A percentile compares a stretch with the other conserved stretches of the same genome.
Conservation (phyloP, 2,113 vertebrate species). For the Melanerpes formicivorus region DNA sequence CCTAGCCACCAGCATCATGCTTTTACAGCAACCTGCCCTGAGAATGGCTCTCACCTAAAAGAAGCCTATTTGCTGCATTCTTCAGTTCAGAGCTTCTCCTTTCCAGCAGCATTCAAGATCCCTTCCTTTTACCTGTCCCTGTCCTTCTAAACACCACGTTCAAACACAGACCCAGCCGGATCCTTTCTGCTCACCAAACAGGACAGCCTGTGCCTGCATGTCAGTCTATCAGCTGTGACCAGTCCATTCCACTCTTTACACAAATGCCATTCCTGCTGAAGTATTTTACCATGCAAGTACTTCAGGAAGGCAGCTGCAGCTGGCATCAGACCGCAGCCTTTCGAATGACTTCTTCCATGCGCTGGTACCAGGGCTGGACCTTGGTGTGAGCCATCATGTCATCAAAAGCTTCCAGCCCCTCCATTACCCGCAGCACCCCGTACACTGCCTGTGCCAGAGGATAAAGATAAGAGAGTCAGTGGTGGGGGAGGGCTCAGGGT, state of each 20-base stretch:
- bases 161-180: not conserved
- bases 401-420: conserved; percentile 91
- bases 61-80: not conserved
- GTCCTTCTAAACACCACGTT: not conserved
- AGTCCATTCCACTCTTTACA: not conserved
- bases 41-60: not conserved
- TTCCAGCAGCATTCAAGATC: not conserved
- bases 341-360: conserved; percentile 81
- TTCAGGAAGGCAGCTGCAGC: not conserved
- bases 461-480: not conserved
- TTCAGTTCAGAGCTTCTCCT: not conserved
- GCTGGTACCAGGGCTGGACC: conserved; percentile 89
- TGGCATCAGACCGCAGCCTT: conserved; percentile 31
- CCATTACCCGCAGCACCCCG: conserved; percentile 95
- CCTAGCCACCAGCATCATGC: not conserved
- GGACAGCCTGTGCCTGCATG: not conserved
- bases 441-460: conserved; percentile 85
- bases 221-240: not conserved
- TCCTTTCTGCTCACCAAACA: not conserved
- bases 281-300: not conserved
- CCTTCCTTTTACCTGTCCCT: not conserved
- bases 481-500: not conserved
- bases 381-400: conserved; percentile 94
- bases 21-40: not conserved
- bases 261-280: not conserved